Evolutionary conservation across 2,113 vertebrate species (phyloP).

Genomic region (Anas platyrhynchos): DNA sequence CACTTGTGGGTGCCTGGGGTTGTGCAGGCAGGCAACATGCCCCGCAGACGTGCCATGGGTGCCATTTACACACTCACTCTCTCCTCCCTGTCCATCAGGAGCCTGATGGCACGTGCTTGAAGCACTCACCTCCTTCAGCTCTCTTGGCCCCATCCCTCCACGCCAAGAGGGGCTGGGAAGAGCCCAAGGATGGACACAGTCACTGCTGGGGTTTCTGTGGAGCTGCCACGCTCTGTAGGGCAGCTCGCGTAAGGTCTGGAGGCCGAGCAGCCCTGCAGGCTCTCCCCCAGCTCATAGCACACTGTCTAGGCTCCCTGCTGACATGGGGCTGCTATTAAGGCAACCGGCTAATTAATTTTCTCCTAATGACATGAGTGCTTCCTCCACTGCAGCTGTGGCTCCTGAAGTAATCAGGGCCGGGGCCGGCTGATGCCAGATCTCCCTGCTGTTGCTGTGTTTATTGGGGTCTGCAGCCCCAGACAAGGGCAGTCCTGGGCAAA

Average conservation of each 20-base stretch:
- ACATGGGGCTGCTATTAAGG: not conserved
- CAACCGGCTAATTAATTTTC: slow-evolving; percentile 48
- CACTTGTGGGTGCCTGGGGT: rapidly evolving
- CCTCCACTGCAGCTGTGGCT: slow-evolving; percentile 43
- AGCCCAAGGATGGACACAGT: not conserved
- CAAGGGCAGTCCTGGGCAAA: not conserved
- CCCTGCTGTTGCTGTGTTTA: not conserved
- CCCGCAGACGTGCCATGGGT: rapidly evolving
- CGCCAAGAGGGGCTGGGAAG: rapidly evolving
- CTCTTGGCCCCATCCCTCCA: not conserved
- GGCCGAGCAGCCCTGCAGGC: not conserved
- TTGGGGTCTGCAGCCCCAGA: not conserved
- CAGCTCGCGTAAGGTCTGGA: not conserved
- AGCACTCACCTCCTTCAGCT: not conserved
- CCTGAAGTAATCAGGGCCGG: not conserved
- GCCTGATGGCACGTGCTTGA: not conserved
- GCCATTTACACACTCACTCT: not conserved
- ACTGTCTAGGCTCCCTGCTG: not conserved
- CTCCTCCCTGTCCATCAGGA: not conserved
- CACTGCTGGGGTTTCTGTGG: not conserved
- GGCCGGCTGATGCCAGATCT: slow-evolving; percentile 26
- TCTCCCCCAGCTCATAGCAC: not conserved
- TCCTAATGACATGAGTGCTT: slow-evolving; percentile 1
- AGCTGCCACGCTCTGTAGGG: not conserved
- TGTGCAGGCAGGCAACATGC: not conserved